Evolutionary conservation across 2,113 vertebrate genomes (phyloP).

Genomic region (Cavia aperea): DNA sequence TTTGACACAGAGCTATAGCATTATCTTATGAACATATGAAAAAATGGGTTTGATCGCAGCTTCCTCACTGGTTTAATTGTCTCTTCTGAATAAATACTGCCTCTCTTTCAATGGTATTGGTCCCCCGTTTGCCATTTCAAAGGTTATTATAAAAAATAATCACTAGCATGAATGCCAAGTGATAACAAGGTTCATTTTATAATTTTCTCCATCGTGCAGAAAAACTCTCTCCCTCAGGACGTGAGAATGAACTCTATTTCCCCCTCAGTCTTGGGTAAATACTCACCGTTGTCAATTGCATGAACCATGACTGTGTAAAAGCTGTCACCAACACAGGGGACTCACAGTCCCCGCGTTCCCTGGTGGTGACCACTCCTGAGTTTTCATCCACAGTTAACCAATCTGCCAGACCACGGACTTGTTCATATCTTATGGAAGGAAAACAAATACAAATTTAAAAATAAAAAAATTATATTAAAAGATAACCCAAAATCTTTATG

Average conservation of each 20-base stretch:
- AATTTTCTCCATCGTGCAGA: not conserved
- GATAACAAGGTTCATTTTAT: not conserved
- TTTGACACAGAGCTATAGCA: not conserved
- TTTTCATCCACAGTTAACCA: constrained; percentile 78
- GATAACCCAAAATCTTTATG: not conserved
- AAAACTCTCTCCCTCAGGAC: not conserved
- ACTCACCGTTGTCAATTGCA: constrained; percentile 79
- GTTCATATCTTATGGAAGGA: constrained; percentile 69
- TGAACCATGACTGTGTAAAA: constrained; percentile 74
- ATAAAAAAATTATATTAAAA: not conserved
- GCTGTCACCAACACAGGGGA: constrained; percentile 72
- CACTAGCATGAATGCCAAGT: not conserved
- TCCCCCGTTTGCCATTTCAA: not conserved
- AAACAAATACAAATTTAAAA: constrained; percentile 9
- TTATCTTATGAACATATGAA: not conserved
- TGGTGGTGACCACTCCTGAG: constrained; percentile 76
- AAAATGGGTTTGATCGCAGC: not conserved
- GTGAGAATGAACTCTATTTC: not conserved
- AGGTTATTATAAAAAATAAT: not conserved
- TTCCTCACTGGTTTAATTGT: not conserved
- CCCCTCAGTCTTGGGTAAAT: not conserved
- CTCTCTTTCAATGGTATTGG: not conserved
- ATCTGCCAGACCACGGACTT: constrained; percentile 73
- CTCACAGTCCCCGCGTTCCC: constrained; percentile 78
- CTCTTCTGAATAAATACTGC: not conserved